These are phyloP conservation scores for Bradypodion ventrale DNA, from an alignment of 2,797 vertebrate genomes.

Conservation along the genomic window DNA sequence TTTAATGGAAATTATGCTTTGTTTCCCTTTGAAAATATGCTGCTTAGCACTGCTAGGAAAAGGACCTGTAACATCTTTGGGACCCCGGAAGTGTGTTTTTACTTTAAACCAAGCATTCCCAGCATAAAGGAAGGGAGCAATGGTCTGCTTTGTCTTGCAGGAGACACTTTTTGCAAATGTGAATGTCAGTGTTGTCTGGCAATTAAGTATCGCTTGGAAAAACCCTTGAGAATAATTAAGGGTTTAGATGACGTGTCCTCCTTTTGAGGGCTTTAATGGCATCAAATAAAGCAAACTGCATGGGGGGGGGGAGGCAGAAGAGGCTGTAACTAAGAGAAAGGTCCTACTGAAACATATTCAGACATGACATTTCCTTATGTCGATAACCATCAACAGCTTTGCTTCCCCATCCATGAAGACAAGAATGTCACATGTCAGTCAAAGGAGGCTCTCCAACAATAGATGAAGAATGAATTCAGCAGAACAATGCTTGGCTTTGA, in stretches of 20 bases:
- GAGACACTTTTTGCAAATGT: conserved; percentile 70
- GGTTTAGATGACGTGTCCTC: conserved; percentile 65
- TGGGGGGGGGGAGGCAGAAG: conserved; percentile 55
- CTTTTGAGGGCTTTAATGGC: conserved; percentile 65
- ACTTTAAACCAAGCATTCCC: background rate
- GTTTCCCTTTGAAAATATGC: background rate
- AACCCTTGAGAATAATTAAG: conserved; percentile 69
- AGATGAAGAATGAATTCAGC: conserved; percentile 59
- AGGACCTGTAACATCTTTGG: background rate
- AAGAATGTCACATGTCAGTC: conserved; percentile 95
- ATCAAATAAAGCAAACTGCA: conserved; percentile 72
- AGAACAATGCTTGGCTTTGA: conserved; percentile 44
- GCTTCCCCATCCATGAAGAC: conserved; percentile 85
- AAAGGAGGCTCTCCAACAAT: conserved; percentile 68
- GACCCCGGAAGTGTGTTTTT: background rate
- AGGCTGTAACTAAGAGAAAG: conserved; percentile 66
- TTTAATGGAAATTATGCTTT: background rate
- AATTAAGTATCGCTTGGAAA: conserved; percentile 72
- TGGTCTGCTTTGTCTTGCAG: conserved; percentile 30
- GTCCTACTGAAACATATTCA: conserved; percentile 74
- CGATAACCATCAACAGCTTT: conserved; percentile 90
- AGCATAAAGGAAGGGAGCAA: conserved; percentile 22
- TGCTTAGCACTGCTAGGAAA: background rate
- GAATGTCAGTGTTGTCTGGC: conserved; percentile 68
- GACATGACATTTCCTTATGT: conserved; percentile 91